Evolutionary conservation across 2,113 vertebrate genomes (phyloP).

Genomic region (Mus pahari): DNA sequence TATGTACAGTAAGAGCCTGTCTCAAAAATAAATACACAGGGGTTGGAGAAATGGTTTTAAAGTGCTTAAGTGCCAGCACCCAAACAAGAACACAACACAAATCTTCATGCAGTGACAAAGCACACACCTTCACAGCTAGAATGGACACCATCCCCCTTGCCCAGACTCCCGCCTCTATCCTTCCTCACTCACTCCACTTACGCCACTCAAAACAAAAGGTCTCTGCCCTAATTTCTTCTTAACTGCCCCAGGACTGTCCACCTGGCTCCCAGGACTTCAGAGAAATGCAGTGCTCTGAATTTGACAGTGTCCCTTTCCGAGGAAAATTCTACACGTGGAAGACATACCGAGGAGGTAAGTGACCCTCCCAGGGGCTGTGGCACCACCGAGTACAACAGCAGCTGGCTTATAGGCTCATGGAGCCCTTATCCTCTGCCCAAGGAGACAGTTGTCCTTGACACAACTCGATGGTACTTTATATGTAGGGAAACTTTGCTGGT

Average conservation of each 20-base stretch:
- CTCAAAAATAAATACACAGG: neutral
- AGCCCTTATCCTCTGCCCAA: neutral
- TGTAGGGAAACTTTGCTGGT: neutral
- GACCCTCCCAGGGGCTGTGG: rapidly evolving
- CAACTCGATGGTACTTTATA: no score
- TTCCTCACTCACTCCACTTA: neutral
- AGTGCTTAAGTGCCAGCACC: no score
- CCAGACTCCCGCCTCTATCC: neutral
- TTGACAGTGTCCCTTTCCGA: slow-evolving; percentile 95
- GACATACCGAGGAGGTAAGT: slow-evolving; percentile 96
- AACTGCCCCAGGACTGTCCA: slow-evolving; percentile 91
- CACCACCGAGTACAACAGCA: neutral
- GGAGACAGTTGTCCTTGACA: neutral
- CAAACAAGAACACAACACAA: no score
- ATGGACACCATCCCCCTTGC: neutral
- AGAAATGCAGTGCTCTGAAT: slow-evolving; percentile 96
- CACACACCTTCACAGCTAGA: no score
- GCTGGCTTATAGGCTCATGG: neutral
- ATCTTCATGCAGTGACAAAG: neutral
- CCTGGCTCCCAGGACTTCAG: slow-evolving; percentile 95
- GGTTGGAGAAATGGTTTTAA: neutral
- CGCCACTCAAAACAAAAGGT: neutral
- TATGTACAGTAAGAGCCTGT: neutral
- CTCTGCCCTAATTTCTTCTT: neutral
- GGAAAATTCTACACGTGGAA: slow-evolving; percentile 99